phyloP scores from a whole-genome alignment of 1,140 invertebrate species.

The Oedothorax gibbosus region DNA sequence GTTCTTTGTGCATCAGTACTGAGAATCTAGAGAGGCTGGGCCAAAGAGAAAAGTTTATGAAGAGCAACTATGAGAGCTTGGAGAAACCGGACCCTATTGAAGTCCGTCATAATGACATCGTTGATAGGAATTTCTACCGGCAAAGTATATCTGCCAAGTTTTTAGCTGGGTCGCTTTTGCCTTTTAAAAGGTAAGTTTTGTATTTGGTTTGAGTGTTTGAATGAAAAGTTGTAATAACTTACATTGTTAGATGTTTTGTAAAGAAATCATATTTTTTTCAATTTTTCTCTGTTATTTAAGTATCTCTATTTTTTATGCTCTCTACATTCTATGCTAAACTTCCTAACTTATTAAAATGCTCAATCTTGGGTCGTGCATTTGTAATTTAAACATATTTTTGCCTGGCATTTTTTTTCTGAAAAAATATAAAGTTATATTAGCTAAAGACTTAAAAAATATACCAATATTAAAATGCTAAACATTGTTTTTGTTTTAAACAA shows the following conservation, averaged over 20 bases:
- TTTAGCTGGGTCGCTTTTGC: conserved; percentile 63
- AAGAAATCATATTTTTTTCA: not conserved
- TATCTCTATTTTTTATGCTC: too few relatives aligned
- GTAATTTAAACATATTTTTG: too few relatives aligned
- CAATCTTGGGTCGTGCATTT: too few relatives aligned
- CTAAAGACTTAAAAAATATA: too few relatives aligned
- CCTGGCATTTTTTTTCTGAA: too few relatives aligned
- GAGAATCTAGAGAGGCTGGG: conserved; percentile 80
- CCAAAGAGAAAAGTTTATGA: conserved; percentile 79
- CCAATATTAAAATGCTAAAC: too few relatives aligned
- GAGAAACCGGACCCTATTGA: conserved; percentile 66
- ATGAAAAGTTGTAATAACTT: not conserved
- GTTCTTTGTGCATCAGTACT: conserved; percentile 72
- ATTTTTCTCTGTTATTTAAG: not conserved
- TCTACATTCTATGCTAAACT: too few relatives aligned
- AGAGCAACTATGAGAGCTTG: conserved; percentile 82
- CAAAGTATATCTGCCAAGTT: conserved; percentile 65
- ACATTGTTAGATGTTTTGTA: not conserved
- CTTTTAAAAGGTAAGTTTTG: conserved; percentile 39
- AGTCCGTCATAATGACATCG: conserved; percentile 15
- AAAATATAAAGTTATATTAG: too few relatives aligned
- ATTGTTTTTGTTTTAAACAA: too few relatives aligned
- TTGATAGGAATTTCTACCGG: conserved; percentile 41
- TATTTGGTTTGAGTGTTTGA: not conserved
- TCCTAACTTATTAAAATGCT: too few relatives aligned